Conservation (phyloP, 2,888 invertebrate species). For the Pollenia labialis region DNA sequence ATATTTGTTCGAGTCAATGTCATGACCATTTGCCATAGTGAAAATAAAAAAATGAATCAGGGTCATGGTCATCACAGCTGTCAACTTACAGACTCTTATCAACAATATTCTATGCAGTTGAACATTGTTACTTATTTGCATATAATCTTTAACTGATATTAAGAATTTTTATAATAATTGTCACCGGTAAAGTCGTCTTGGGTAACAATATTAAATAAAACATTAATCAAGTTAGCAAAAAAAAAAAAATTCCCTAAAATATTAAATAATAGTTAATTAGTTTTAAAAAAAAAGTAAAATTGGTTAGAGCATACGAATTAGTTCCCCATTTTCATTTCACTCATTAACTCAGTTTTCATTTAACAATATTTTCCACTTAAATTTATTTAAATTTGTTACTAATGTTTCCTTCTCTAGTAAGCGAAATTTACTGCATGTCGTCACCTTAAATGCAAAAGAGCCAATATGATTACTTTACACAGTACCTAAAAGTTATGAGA, state of each 20-base stretch:
- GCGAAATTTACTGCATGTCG: neutral
- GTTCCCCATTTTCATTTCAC: conserved; percentile 7
- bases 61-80: neutral
- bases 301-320: neutral
- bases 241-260: neutral
- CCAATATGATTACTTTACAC: too few relatives aligned
- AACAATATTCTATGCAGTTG: neutral
- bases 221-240: neutral
- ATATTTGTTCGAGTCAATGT: too few relatives aligned
- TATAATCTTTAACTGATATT: neutral
- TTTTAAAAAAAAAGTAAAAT: neutral
- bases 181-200: neutral
- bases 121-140: too few relatives aligned
- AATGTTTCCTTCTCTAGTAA: neutral
- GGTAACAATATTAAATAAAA: neutral
- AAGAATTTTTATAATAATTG: neutral
- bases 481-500: too few relatives aligned
- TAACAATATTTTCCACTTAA: conserved; percentile 22
- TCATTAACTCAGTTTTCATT: conserved; percentile 28
- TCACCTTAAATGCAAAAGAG: too few relatives aligned
- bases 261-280: too few relatives aligned
- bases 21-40: too few relatives aligned
- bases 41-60: too few relatives aligned
- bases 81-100: neutral
- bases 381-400: conserved; percentile 15